These are phyloP conservation scores for Boleophthalmus pectinirostris DNA, from an alignment of 2,113 vertebrate species.

Conservation along the genomic window DNA sequence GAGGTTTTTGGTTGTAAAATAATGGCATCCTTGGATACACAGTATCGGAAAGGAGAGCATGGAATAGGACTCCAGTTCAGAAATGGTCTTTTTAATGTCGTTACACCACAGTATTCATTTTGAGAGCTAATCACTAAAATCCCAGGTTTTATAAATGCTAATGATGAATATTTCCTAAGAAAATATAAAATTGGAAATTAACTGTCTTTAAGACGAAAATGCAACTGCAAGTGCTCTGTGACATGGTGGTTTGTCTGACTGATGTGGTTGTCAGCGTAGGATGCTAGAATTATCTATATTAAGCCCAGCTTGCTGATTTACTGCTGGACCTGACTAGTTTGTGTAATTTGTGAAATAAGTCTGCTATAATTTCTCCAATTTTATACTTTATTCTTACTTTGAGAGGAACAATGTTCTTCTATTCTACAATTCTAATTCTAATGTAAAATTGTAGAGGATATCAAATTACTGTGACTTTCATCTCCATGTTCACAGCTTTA, in stretches of 20 bases:
- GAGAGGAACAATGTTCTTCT: too few relatives aligned
- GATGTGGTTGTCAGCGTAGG: neutral
- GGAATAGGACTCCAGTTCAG: constrained; percentile 1
- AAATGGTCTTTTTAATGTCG: neutral
- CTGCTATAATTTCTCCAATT: neutral
- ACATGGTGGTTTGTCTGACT: neutral
- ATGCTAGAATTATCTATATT: neutral
- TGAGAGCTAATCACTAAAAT: neutral
- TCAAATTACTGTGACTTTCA: neutral
- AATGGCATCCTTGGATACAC: neutral
- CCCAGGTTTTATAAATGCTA: neutral
- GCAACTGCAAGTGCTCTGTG: neutral
- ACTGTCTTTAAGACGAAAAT: neutral
- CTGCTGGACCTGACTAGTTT: neutral
- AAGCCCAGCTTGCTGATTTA: neutral
- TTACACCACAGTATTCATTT: neutral
- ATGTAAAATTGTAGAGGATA: neutral
- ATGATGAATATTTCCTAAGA: neutral
- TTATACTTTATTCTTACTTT: too few relatives aligned
- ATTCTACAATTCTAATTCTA: too few relatives aligned
- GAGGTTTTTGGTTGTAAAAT: neutral
- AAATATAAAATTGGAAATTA: neutral
- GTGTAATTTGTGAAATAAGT: neutral
- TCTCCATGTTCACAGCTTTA: neutral
- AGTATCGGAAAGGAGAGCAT: constrained; percentile 10